A percentile compares a stretch with the other conserved stretches of the same genome.
These are phyloP conservation scores for Chlamydotis undulata DNA, from an alignment of 2,113 vertebrate species.

Conservation along the genomic window DNA sequence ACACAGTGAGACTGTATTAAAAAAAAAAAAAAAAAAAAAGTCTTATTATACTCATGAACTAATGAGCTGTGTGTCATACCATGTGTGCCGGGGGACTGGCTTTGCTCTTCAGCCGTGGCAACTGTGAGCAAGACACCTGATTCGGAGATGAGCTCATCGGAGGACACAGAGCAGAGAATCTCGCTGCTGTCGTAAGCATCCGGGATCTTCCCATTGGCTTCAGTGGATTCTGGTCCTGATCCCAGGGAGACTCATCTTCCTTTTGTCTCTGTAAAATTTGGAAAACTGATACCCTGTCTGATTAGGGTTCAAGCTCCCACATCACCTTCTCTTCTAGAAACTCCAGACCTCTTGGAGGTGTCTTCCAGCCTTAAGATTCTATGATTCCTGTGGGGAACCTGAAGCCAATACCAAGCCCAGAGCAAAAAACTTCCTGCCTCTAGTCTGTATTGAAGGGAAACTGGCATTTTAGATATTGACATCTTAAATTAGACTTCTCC, in stretches of 20 bases:
- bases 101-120: neutral
- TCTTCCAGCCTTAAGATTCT: too few relatives aligned
- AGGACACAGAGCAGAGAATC: neutral
- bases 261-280: neutral
- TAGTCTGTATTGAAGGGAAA: neutral
- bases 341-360: too few relatives aligned
- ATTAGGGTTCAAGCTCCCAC: neutral
- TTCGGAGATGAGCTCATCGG: neutral
- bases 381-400: neutral
- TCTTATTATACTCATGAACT: neutral
- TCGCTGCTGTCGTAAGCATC: rapidly evolving
- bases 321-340: neutral
- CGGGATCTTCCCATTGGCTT: neutral
- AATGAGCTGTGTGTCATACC: neutral
- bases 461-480: neutral
- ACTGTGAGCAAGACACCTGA: neutral
- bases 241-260: neutral
- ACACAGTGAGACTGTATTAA: neutral
- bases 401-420: neutral
- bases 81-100: neutral
- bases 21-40: neutral
- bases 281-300: neutral
- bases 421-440: neutral
- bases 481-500: neutral
- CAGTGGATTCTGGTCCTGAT: neutral